A percentile compares a stretch with the other conserved stretches of the same genome.
Conservation (phyloP, 2,113 vertebrate genomes). For the Patagioenas fasciata region DNA sequence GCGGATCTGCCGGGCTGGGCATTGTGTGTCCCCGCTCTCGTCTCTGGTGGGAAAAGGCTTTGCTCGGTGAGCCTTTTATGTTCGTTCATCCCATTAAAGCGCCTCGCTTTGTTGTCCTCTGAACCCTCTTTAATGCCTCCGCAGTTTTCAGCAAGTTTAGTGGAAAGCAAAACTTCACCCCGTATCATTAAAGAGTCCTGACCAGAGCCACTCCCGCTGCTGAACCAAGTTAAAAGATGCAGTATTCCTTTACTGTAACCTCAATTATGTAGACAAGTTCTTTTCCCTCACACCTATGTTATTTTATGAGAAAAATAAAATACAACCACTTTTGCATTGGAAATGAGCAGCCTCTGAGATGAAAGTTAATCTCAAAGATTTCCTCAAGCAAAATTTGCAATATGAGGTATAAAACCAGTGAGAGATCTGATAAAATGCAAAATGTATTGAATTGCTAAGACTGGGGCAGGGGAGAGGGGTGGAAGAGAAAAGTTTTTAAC, state of each 20-base stretch:
- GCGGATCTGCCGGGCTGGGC: neutral
- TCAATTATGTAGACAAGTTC: neutral
- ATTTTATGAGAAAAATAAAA: neutral
- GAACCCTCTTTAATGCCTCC: constrained; percentile 48
- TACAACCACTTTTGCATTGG: neutral
- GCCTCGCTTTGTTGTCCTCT: constrained; percentile 58
- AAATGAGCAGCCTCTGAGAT: neutral
- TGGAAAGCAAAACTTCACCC: constrained; percentile 46
- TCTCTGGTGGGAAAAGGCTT: constrained; percentile 55
- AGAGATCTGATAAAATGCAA: neutral
- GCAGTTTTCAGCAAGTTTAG: constrained; percentile 48
- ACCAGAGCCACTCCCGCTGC: neutral
- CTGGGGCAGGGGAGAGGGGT: neutral
- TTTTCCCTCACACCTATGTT: neutral
- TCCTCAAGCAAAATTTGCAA: neutral
- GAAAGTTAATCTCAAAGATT: neutral
- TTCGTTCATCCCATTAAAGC: constrained; percentile 55
- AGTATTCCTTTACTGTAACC: neutral
- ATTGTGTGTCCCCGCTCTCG: neutral
- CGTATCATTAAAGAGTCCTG: neutral
- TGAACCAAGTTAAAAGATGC: neutral
- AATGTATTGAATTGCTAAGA: neutral
- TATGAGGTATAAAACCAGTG: neutral
- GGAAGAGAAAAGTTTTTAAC: neutral
- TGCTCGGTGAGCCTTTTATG: constrained; percentile 37